phyloP scores from a whole-genome alignment of 2,888 invertebrate species.

The Dasysyrphus tricinctus region DNA sequence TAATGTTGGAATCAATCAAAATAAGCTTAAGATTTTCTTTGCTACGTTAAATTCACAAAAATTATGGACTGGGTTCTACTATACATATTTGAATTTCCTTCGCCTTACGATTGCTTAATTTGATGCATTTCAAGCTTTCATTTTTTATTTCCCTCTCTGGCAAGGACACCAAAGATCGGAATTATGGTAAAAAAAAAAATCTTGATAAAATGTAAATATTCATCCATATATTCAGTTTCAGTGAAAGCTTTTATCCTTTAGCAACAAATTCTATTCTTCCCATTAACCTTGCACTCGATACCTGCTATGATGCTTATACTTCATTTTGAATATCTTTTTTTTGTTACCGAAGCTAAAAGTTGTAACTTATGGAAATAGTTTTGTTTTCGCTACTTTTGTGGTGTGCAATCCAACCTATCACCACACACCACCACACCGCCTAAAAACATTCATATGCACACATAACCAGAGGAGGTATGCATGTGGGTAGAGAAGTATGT shows the following conservation, averaged over 20 bases:
- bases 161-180: slow-evolving; percentile 9
- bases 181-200: background rate
- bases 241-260: slow-evolving; percentile 62
- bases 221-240: slow-evolving; percentile 22
- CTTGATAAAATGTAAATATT: slow-evolving; percentile 22
- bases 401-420: background rate
- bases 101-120: too few relatives aligned
- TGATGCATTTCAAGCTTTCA: too few relatives aligned
- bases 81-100: too few relatives aligned
- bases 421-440: background rate
- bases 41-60: too few relatives aligned
- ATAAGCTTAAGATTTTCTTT: too few relatives aligned
- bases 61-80: too few relatives aligned
- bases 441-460: slow-evolving; percentile 11
- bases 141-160: too few relatives aligned
- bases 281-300: slow-evolving; percentile 71
- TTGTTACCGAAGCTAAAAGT: slow-evolving; percentile 17
- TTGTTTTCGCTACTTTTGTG: slow-evolving; percentile 48
- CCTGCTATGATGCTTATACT: slow-evolving; percentile 1
- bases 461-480: slow-evolving; percentile 6
- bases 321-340: background rate
- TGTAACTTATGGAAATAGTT: slow-evolving; percentile 70
- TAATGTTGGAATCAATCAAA: too few relatives aligned
- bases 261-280: slow-evolving; percentile 51
- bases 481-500: background rate